Evolutionary conservation across 2,113 vertebrate species (phyloP).

Genomic region (Tricholaema leucomelas): DNA sequence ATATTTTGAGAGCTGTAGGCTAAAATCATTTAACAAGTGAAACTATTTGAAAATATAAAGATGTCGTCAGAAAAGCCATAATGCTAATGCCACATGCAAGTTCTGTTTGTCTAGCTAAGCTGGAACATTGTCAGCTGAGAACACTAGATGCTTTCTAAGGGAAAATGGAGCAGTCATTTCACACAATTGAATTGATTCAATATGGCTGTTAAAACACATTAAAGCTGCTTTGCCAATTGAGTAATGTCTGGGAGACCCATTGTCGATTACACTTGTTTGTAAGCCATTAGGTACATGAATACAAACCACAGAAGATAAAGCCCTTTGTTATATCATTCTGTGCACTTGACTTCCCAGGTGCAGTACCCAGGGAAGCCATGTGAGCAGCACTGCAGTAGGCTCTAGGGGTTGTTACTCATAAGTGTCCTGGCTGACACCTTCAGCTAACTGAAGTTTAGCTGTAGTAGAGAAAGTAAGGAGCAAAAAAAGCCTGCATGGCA

Average conservation of each 20-base stretch:
- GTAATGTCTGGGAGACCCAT: slow-evolving; percentile 57
- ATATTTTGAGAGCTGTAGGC: slow-evolving; percentile 24
- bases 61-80: slow-evolving; percentile 27
- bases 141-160: slow-evolving; percentile 24
- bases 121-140: slow-evolving; percentile 37
- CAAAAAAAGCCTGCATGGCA: too few relatives aligned
- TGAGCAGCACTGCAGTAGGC: slow-evolving; percentile 3
- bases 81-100: slow-evolving; percentile 32
- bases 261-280: slow-evolving; percentile 48
- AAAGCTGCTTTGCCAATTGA: slow-evolving; percentile 52
- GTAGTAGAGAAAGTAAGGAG: neutral
- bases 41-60: slow-evolving; percentile 21
- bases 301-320: slow-evolving; percentile 57
- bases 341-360: slow-evolving; percentile 44
- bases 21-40: slow-evolving; percentile 22
- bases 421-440: neutral
- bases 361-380: slow-evolving; percentile 35
- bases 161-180: slow-evolving; percentile 63
- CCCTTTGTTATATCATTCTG: neutral
- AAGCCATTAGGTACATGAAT: slow-evolving; percentile 34
- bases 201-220: slow-evolving; percentile 59
- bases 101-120: slow-evolving; percentile 57
- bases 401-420: slow-evolving; percentile 46
- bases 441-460: slow-evolving; percentile 31
- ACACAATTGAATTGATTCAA: slow-evolving; percentile 62